Base-by-base conservation (phyloP, 2,797 vertebrate species). In the Gallinago stenura region DNA sequence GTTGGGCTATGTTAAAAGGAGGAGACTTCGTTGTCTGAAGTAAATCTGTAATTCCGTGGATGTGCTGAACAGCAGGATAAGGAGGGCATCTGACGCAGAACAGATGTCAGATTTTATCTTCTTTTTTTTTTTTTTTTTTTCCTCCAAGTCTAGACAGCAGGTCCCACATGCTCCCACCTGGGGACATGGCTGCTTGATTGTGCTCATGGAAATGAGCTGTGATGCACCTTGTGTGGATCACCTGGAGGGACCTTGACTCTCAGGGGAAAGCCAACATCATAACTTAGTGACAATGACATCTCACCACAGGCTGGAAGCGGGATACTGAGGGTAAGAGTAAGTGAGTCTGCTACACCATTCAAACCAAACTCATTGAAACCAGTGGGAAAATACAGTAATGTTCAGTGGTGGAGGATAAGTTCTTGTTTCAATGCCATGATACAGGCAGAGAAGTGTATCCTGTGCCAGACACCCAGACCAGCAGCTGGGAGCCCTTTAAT, bases 101-200 rank as follows among this genome's bases (percentile, higher is more conserved):
- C 71, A 93, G 61, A 89, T 93, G 87, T 73, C 95, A 92, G 76
- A 71, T 93, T 87, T 87, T 86, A 75, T 92, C 26, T 48, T 50
- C 17, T 41, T 26, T 41, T 41, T 43, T 43, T 50, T 19, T 41
- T 26, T 41, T 41, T 43, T 43, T 17, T 43, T 82, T 45, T 72
- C n/a, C 4, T 46, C 39, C 57, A 87, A 90, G 92, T 92, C 86
- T 96, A 96, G 95, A 95, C 77, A 90, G 91, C 21, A 26, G 33
- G 51, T 83, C 71, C 89, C 75, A 81, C 1, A 0, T 76, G 53
- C 28, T 94, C 50, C 45, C 77, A 91, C 70, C 58, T 85, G 79
- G 62, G 33, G 35, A 88, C 73, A 85, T 1, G 2, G 48, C 72
- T 9, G 21, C 41, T 95, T 78, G 31, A 48, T 46, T 6, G 4